Evolutionary conservation across 2,113 vertebrate genomes (phyloP).

Genomic region (Camelus bactrianus): DNA sequence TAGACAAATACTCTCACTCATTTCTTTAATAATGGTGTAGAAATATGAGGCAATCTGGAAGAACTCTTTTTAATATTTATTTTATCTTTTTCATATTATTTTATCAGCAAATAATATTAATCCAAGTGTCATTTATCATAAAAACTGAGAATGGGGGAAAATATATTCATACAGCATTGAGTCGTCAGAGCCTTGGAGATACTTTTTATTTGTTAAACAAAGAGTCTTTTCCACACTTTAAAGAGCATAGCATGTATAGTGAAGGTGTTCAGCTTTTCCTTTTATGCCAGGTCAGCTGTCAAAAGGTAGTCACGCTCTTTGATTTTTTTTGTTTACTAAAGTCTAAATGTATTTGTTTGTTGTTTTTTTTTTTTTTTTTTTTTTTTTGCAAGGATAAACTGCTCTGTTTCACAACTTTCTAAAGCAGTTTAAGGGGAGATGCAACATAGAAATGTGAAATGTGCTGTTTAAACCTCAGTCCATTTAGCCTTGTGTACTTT

Average conservation of each 20-base stretch:
- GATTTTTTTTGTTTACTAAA: not conserved
- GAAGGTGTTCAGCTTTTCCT: not conserved
- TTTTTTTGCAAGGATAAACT: not conserved
- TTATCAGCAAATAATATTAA: not conserved
- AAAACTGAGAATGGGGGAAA: not conserved
- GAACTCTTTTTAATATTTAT: not conserved
- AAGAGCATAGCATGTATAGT: not conserved
- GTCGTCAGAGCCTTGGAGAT: not conserved
- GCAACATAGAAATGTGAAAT: not conserved
- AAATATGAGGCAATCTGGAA: not conserved
- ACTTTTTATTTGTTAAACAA: constrained; percentile 1
- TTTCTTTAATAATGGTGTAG: not conserved
- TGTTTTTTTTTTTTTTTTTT: no score
- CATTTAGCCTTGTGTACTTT: not conserved
- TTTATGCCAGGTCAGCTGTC: not conserved
- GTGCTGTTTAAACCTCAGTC: not conserved
- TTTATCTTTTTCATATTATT: constrained; percentile 21
- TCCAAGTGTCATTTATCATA: not conserved
- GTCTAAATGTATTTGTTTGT: not conserved
- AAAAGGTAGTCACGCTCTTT: not conserved
- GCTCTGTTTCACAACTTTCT: not conserved
- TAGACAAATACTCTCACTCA: not conserved
- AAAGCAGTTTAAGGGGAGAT: not conserved
- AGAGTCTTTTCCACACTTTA: not conserved
- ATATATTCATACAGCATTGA: not conserved